These are phyloP conservation scores for Microplitis mediator DNA, from an alignment of 1,140 invertebrate genomes.

Conservation along the genomic window DNA sequence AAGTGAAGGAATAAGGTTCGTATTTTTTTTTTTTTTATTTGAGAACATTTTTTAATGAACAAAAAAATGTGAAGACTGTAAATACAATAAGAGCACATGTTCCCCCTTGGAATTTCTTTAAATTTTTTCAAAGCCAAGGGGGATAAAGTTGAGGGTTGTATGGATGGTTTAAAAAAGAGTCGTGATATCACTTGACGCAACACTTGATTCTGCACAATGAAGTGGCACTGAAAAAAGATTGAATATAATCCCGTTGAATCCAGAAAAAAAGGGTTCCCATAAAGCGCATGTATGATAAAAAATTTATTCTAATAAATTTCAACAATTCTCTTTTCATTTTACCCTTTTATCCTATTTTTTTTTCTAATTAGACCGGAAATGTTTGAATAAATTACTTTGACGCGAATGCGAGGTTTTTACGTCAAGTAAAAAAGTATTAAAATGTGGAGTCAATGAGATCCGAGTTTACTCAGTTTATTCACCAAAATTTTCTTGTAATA, in stretches of 20 bases:
- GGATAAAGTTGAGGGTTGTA: background rate
- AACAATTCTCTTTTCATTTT: no score
- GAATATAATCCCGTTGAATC: background rate
- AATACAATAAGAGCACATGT: background rate
- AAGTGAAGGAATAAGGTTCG: constrained; percentile 9
- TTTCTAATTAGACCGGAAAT: constrained; percentile 1
- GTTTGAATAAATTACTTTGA: background rate
- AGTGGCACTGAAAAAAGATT: constrained; percentile 9
- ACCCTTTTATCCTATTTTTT: background rate
- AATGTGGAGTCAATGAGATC: background rate
- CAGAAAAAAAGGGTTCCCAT: background rate
- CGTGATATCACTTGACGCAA: constrained; percentile 32
- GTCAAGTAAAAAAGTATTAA: no score
- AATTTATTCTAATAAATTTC: no score
- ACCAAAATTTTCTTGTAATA: background rate
- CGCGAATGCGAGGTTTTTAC: no score
- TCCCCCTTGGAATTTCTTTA: background rate
- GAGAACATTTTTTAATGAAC: no score
- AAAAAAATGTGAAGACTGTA: background rate
- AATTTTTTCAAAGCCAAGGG: background rate
- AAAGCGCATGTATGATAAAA: background rate
- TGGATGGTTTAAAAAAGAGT: constrained; percentile 22
- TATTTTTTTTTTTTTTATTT: background rate
- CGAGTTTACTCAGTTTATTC: background rate
- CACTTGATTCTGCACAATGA: constrained; percentile 37